A percentile compares a stretch with the other conserved stretches of the same genome.
Conservation (phyloP, 2,888 invertebrate genomes). For the Apodemia duryi region DNA sequence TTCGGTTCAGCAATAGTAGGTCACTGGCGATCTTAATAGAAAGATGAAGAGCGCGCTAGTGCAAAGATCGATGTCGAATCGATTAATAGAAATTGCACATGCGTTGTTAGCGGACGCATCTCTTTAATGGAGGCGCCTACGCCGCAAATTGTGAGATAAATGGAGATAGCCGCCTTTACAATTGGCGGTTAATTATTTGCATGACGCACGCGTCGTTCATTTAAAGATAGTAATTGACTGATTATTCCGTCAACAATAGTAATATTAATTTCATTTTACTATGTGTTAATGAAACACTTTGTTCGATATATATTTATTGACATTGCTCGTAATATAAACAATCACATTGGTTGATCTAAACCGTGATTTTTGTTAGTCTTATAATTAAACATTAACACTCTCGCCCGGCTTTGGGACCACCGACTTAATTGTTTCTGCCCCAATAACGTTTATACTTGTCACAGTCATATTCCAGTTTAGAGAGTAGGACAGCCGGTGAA, state of each 20-base stretch:
- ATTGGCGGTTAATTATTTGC: slow-evolving; percentile 72
- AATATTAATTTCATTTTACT: slow-evolving; percentile 24
- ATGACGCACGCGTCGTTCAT: slow-evolving; percentile 56
- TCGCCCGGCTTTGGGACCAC: no score
- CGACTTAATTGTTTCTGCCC: no score
- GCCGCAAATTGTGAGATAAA: slow-evolving; percentile 70
- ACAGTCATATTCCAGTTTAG: no score
- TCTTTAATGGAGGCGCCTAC: slow-evolving; percentile 73
- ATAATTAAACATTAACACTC: no score
- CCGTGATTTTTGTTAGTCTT: no score
- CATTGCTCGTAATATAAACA: no score
- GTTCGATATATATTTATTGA: not conserved
- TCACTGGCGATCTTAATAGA: slow-evolving; percentile 56
- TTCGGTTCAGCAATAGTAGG: slow-evolving; percentile 45
- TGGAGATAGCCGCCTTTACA: slow-evolving; percentile 64
- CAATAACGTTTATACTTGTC: no score
- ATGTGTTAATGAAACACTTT: slow-evolving; percentile 9
- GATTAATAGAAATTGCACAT: slow-evolving; percentile 72
- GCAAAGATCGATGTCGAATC: slow-evolving; percentile 77
- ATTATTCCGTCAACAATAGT: slow-evolving; percentile 35
- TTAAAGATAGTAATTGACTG: slow-evolving; percentile 46
- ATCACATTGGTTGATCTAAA: no score
- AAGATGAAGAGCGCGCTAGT: slow-evolving; percentile 64
- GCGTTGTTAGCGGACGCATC: slow-evolving; percentile 45
- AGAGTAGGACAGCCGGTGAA: no score